Evolutionary conservation across 2,888 invertebrate genomes (phyloP).

Genomic region (Patella depressa): DNA sequence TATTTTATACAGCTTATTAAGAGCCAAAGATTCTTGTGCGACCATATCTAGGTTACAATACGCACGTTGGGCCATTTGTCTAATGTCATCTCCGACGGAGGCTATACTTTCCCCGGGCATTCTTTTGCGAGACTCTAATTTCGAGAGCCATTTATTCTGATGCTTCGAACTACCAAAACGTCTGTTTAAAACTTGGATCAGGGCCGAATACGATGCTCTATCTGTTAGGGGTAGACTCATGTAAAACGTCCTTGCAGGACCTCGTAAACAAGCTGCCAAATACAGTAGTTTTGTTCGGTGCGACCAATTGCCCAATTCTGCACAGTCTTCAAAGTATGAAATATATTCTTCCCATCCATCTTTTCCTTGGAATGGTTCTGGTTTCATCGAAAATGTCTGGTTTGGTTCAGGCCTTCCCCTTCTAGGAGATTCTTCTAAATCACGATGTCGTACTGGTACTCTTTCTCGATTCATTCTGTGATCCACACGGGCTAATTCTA

Average conservation of each 20-base stretch:
- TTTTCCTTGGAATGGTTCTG: slow-evolving; percentile 10
- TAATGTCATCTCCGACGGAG: slow-evolving; percentile 27
- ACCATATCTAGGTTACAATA: slow-evolving; percentile 22
- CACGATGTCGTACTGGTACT: too few species aligned
- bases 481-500: too few species aligned
- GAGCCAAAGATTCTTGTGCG: slow-evolving; percentile 33
- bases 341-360: slow-evolving; percentile 15
- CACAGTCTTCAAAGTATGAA: slow-evolving; percentile 10
- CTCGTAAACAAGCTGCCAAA: slow-evolving; percentile 9
- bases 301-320: slow-evolving; percentile 16
- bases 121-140: neutral
- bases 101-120: slow-evolving; percentile 24
- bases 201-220: neutral
- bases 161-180: neutral
- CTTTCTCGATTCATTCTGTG: too few species aligned
- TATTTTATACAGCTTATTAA: slow-evolving; percentile 34
- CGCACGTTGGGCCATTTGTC: slow-evolving; percentile 30
- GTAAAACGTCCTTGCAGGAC: slow-evolving; percentile 3
- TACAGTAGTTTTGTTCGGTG: neutral
- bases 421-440: too few species aligned
- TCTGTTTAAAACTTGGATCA: neutral
- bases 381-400: slow-evolving; percentile 11
- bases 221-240: neutral
- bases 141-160: neutral
- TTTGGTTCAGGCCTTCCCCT: too few species aligned